Percentiles rank a stretch among this genome's conserved stretches.
These are phyloP conservation scores for Poeciliopsis turrubarensis DNA, from an alignment of 2,113 vertebrate genomes.

Conservation along the genomic window DNA sequence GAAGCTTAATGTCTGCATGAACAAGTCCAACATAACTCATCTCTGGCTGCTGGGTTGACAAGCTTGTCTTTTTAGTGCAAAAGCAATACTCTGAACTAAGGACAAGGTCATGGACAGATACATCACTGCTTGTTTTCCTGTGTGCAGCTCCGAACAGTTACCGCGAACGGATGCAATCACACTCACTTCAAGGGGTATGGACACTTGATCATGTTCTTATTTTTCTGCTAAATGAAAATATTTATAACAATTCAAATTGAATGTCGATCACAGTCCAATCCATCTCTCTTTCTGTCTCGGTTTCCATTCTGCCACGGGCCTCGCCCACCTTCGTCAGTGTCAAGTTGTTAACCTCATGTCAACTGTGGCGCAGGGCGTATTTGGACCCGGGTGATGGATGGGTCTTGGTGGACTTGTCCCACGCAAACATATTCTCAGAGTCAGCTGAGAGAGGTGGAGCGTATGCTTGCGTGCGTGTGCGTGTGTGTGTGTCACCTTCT, in stretches of 20 bases:
- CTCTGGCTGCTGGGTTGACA: slow-evolving; percentile 45
- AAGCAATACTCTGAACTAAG: slow-evolving; percentile 33
- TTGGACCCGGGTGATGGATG: slow-evolving; percentile 82
- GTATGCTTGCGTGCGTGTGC: slow-evolving; percentile 50
- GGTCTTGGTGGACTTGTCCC: slow-evolving; percentile 82
- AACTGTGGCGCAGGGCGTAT: slow-evolving; percentile 78
- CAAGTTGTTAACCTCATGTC: slow-evolving; percentile 87
- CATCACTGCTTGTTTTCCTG: slow-evolving; percentile 35
- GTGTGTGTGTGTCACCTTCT: slow-evolving; percentile 37
- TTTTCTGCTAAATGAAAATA: slow-evolving; percentile 72
- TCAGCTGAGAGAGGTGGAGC: slow-evolving; percentile 75
- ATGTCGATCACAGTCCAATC: slow-evolving; percentile 73
- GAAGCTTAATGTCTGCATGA: slow-evolving; percentile 62
- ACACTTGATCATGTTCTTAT: slow-evolving; percentile 55
- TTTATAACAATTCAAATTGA: slow-evolving; percentile 78
- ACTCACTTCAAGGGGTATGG: slow-evolving; percentile 10
- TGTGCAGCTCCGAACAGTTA: slow-evolving; percentile 15
- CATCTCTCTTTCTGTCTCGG: slow-evolving; percentile 63
- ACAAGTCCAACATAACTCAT: slow-evolving; percentile 63
- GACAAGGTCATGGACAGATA: slow-evolving; percentile 33
- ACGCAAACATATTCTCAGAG: slow-evolving; percentile 80
- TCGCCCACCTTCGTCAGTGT: slow-evolving; percentile 80
- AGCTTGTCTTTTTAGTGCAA: slow-evolving; percentile 35
- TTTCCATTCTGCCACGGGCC: slow-evolving; percentile 53
- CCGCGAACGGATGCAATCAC: slow-evolving; percentile 11